Evolutionary conservation across 2,888 invertebrate species (phyloP).

Genomic region (Camptogramma bilineatum): DNA sequence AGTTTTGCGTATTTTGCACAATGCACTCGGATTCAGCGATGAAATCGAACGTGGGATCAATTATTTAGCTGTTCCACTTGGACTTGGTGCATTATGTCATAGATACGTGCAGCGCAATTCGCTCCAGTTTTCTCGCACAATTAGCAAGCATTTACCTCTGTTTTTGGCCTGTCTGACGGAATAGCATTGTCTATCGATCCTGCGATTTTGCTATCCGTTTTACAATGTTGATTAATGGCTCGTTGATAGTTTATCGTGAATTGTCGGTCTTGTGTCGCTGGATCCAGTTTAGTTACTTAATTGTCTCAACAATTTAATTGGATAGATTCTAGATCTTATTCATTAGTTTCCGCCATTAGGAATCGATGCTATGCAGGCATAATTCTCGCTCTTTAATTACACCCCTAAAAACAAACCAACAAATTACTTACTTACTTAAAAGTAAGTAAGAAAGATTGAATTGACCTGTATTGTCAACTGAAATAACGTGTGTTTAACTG

Average conservation of each 20-base stretch:
- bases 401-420: too few species aligned
- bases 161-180: constrained; percentile 51
- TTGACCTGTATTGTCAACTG: background rate
- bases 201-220: constrained; percentile 49
- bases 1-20: constrained; percentile 57
- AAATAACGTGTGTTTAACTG: too few species aligned
- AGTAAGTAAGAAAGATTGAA: background rate
- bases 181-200: constrained; percentile 50
- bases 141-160: constrained; percentile 58
- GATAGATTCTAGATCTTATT: constrained; percentile 8
- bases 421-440: too few species aligned
- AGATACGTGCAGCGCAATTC: constrained; percentile 46
- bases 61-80: constrained; percentile 67
- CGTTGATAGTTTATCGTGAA: constrained; percentile 60
- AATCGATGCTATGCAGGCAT: background rate
- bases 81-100: constrained; percentile 62
- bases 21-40: constrained; percentile 62
- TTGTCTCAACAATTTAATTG: constrained; percentile 39
- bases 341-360: constrained; percentile 3
- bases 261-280: constrained; percentile 51
- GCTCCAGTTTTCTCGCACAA: constrained; percentile 64
- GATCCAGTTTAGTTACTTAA: constrained; percentile 65
- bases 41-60: constrained; percentile 80
- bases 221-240: constrained; percentile 56
- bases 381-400: too few species aligned